These are phyloP conservation scores for Phthorimaea operculella DNA, from an alignment of 1,140 invertebrate genomes.

Conservation along the genomic window DNA sequence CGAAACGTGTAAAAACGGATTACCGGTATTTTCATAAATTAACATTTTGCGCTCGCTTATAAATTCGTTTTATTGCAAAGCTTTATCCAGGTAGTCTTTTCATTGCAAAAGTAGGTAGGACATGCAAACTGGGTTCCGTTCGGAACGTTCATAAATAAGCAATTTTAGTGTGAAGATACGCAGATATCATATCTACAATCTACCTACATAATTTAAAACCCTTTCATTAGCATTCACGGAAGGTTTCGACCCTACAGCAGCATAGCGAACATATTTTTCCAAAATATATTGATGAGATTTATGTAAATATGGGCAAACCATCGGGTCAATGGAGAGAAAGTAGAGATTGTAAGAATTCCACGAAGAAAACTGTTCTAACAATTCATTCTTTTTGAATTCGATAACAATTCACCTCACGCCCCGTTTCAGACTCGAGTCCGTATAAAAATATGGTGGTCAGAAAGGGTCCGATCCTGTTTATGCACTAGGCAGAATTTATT, in stretches of 20 bases:
- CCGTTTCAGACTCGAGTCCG: neutral
- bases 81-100: too few species aligned
- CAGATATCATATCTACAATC: neutral
- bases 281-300: conserved; percentile 11
- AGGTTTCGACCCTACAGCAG: conserved; percentile 7
- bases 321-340: conserved; percentile 7
- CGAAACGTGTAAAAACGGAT: too few species aligned
- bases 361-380: neutral
- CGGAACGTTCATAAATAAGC: too few species aligned
- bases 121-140: too few species aligned
- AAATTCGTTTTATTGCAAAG: too few species aligned
- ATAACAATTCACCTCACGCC: conserved; percentile 5
- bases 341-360: conserved; percentile 4
- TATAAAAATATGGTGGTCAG: neutral
- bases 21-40: too few species aligned
- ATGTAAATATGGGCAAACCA: conserved; percentile 12
- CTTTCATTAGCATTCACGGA: conserved; percentile 16
- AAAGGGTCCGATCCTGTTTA: neutral
- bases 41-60: too few species aligned
- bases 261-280: conserved; percentile 13
- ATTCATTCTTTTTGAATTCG: conserved; percentile 2
- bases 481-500: too few species aligned
- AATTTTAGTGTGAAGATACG: too few species aligned
- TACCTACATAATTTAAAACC: conserved; percentile 5
- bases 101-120: too few species aligned